Evolutionary conservation across 2,888 invertebrate genomes (phyloP).

Genomic region (Choristoneura rosaceana): DNA sequence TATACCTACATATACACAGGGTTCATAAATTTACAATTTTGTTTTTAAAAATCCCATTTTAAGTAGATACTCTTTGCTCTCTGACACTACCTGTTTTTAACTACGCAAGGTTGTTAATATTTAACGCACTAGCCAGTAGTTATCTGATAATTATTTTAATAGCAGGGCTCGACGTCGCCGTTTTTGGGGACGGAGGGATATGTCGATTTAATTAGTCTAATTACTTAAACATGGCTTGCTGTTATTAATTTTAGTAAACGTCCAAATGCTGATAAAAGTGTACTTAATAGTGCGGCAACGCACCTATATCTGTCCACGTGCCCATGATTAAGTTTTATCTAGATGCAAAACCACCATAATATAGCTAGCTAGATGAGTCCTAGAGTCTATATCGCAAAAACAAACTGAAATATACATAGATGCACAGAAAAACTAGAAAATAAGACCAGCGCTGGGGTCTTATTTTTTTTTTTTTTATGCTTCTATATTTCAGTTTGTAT

Average conservation of each 20-base stretch:
- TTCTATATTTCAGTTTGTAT: too few species aligned
- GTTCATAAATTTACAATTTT: not conserved
- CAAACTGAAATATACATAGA: too few species aligned
- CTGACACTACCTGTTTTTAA: not conserved
- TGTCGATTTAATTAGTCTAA: constrained; percentile 19
- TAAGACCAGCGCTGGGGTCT: too few species aligned
- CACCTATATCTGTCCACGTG: not conserved
- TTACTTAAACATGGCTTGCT: constrained; percentile 21
- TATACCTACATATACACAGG: too few species aligned
- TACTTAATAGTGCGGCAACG: not conserved
- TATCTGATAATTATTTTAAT: constrained; percentile 18
- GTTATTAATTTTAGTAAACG: constrained; percentile 1
- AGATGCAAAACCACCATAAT: too few species aligned
- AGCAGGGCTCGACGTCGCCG: not conserved
- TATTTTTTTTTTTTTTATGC: too few species aligned
- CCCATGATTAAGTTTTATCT: not conserved
- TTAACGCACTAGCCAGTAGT: constrained; percentile 12
- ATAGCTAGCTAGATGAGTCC: too few species aligned
- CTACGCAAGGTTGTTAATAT: constrained; percentile 6
- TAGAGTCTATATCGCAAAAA: too few species aligned
- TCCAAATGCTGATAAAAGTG: not conserved
- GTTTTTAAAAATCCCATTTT: not conserved
- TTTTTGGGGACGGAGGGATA: not conserved
- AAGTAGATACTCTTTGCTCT: not conserved
- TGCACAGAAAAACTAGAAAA: too few species aligned